A percentile compares a stretch with the other conserved stretches of the same genome.
Evolutionary conservation across 2,888 invertebrate species (phyloP).

Genomic region (Thymelicus lineola): DNA sequence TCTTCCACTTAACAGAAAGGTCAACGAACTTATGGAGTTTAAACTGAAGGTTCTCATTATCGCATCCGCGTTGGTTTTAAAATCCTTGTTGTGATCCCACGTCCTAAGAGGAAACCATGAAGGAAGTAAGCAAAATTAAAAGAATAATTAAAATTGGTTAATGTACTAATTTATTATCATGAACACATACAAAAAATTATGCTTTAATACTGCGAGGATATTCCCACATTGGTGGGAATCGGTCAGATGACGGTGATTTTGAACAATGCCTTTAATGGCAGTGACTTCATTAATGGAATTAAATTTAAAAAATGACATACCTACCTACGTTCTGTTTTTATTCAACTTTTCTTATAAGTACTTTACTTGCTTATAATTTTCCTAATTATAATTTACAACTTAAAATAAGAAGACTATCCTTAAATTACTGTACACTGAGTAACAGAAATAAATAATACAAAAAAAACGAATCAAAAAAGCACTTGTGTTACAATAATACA

Average conservation of each 20-base stretch:
- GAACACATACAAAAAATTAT: conserved; percentile 38
- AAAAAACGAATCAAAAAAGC: background rate
- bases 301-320: conserved; percentile 23
- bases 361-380: background rate
- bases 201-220: conserved; percentile 28
- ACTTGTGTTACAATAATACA: conserved; percentile 7
- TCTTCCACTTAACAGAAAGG: conserved; percentile 64
- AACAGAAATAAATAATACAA: background rate
- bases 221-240: conserved; percentile 38
- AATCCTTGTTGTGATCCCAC: conserved; percentile 1
- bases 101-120: background rate
- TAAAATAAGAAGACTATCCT: background rate
- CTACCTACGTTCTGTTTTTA: conserved; percentile 9
- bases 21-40: conserved; percentile 68
- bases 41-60: background rate
- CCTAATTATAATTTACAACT: conserved; percentile 14
- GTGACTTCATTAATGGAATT: conserved; percentile 28
- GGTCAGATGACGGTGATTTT: conserved; percentile 13
- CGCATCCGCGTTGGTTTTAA: background rate
- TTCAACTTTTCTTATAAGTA: conserved; percentile 1
- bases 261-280: conserved; percentile 33
- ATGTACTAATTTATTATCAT: conserved; percentile 46
- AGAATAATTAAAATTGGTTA: conserved; percentile 44
- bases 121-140: conserved; percentile 35
- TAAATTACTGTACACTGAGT: conserved; percentile 10